These are phyloP conservation scores for Ptychobarbus kaznakovi DNA, from an alignment of 2,797 vertebrate genomes.

Conservation along the genomic window DNA sequence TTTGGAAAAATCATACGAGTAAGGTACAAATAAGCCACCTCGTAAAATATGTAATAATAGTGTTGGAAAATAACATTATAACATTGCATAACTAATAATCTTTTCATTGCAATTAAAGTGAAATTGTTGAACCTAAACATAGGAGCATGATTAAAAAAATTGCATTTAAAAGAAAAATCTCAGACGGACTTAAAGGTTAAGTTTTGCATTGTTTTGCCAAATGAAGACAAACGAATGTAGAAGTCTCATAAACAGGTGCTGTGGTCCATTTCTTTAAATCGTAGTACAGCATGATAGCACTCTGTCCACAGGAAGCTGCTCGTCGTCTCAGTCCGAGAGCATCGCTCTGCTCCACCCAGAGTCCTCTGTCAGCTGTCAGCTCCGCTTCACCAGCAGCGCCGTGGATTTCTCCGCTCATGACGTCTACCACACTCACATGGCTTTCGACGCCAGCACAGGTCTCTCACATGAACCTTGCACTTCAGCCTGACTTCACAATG, in stretches of 20 bases:
- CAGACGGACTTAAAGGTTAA: too few relatives aligned
- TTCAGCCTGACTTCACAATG: conserved; percentile 38
- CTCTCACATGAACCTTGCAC: conserved; percentile 35
- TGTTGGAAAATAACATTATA: too few relatives aligned
- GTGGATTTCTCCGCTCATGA: conserved; percentile 83
- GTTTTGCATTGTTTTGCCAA: not conserved
- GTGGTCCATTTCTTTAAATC: not conserved
- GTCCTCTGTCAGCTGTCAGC: conserved; percentile 82
- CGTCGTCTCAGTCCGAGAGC: conserved; percentile 78
- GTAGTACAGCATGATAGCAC: not conserved
- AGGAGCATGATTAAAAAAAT: too few relatives aligned
- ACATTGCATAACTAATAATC: too few relatives aligned
- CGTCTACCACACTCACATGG: conserved; percentile 80
- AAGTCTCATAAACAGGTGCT: too few relatives aligned
- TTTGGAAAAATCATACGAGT: too few relatives aligned
- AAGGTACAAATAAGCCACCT: too few relatives aligned
- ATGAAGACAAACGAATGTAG: not conserved
- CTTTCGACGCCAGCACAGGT: conserved; percentile 87
- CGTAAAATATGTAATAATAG: too few relatives aligned
- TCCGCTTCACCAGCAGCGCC: conserved; percentile 81
- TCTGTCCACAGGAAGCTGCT: conserved; percentile 82
- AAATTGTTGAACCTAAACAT: too few relatives aligned
- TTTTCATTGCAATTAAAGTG: too few relatives aligned
- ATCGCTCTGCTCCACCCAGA: conserved; percentile 83
- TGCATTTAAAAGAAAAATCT: too few relatives aligned